Percentiles rank a stretch among this genome's conserved stretches.
Evolutionary conservation across 1,140 invertebrate species (phyloP).

Genomic region (Aphelinus certus): DNA sequence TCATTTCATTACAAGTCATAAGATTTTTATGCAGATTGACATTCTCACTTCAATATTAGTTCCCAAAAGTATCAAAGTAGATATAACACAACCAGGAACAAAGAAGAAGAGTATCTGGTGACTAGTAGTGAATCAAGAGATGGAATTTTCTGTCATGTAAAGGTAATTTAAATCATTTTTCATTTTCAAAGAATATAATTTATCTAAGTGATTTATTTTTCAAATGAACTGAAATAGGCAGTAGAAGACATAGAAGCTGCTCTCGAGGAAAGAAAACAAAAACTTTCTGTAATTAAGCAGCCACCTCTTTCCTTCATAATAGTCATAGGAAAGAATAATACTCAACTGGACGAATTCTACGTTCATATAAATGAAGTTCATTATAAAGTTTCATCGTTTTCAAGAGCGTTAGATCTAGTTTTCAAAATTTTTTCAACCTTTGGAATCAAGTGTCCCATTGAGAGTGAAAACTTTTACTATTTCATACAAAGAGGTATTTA

Average conservation of each 20-base stretch:
- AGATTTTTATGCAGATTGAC: no score
- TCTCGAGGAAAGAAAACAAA: background rate
- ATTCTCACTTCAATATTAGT: no score
- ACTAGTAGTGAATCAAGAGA: no score
- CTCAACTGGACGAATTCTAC: background rate
- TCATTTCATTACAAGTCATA: no score
- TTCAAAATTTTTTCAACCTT: slow-evolving; percentile 8
- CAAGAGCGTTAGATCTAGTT: slow-evolving; percentile 1
- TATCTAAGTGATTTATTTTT: no score
- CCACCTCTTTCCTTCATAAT: slow-evolving; percentile 4
- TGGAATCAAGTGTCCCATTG: background rate
- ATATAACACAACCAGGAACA: no score
- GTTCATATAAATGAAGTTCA: background rate
- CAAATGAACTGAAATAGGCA: background rate
- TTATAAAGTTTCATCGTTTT: background rate
- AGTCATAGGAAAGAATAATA: background rate
- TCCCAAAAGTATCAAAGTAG: no score
- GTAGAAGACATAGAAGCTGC: slow-evolving; percentile 8
- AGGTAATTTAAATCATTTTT: no score
- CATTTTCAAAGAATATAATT: no score
- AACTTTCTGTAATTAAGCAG: background rate
- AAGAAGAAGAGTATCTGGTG: no score
- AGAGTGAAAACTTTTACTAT: slow-evolving; percentile 10
- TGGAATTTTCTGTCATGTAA: no score
- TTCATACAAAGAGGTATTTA: slow-evolving; percentile 7